These are phyloP conservation scores for Malthinus flaveolus DNA, from an alignment of 2,888 invertebrate genomes.

Conservation along the genomic window DNA sequence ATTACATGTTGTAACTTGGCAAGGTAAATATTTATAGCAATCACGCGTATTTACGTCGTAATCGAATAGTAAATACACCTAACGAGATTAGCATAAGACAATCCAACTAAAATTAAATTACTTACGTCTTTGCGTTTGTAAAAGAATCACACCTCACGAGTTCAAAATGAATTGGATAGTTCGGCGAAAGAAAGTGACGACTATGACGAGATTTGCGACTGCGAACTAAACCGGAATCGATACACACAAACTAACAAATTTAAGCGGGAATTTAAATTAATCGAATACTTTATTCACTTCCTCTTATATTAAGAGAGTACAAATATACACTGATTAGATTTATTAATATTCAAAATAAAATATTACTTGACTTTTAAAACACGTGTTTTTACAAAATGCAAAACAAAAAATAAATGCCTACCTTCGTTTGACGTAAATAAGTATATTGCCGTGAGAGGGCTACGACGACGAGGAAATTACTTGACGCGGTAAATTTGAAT, in stretches of 20 bases:
- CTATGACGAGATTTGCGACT: constrained; percentile 33
- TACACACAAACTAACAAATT: constrained; percentile 31
- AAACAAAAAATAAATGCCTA: constrained; percentile 25
- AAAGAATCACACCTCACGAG: constrained; percentile 54
- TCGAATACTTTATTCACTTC: constrained; percentile 8
- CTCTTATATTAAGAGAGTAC: constrained; percentile 23
- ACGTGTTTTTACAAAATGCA: constrained; percentile 18
- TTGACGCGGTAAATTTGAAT: too few species aligned
- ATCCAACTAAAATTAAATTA: constrained; percentile 29
- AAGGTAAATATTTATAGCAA: constrained; percentile 7
- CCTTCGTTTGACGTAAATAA: constrained; percentile 12
- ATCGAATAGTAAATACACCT: too few species aligned
- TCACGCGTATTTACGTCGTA: background rate
- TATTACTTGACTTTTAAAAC: constrained; percentile 30
- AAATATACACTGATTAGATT: constrained; percentile 32
- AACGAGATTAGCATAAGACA: too few species aligned
- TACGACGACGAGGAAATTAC: background rate
- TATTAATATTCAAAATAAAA: constrained; percentile 30
- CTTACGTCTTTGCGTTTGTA: constrained; percentile 55
- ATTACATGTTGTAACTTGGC: constrained; percentile 19
- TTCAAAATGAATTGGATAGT: constrained; percentile 41
- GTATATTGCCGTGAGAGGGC: background rate
- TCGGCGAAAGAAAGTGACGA: constrained; percentile 41
- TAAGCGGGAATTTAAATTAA: constrained; percentile 46
- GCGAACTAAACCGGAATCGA: constrained; percentile 48